Percentiles rank a stretch among this genome's conserved stretches.
Evolutionary conservation across 2,113 vertebrate species (phyloP).

Genomic region (Cisticola juncidis): DNA sequence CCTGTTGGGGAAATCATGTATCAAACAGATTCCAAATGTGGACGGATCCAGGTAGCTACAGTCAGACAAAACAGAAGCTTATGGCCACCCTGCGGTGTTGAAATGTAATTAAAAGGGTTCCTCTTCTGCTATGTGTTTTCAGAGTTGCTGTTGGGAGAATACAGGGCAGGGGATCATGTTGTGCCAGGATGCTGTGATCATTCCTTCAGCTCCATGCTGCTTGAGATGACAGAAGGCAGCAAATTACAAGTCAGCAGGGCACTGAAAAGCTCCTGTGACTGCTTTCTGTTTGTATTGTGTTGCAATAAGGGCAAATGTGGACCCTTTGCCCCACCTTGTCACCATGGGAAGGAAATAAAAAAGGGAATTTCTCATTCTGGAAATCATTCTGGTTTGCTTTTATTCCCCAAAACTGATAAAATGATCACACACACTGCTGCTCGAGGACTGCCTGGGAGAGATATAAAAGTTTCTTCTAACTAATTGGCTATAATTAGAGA

Average conservation of each 20-base stretch:
- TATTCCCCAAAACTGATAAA: neutral
- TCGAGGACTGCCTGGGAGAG: neutral
- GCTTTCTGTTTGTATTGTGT: neutral
- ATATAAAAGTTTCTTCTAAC: neutral
- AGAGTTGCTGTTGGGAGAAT: neutral
- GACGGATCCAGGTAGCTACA: neutral
- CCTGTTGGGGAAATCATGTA: neutral
- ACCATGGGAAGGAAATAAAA: neutral
- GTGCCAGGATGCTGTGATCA: neutral
- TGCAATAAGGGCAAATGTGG: neutral
- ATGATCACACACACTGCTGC: accelerated
- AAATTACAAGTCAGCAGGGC: neutral
- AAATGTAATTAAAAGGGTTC: constrained; percentile 1
- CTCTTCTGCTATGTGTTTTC: neutral
- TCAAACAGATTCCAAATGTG: neutral
- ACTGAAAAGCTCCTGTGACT: neutral
- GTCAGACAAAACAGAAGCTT: neutral
- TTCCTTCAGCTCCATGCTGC: accelerated
- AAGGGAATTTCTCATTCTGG: neutral
- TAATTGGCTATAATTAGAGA: neutral
- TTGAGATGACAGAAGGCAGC: neutral
- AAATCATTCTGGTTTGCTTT: accelerated
- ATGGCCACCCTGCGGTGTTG: neutral
- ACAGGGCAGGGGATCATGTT: neutral
- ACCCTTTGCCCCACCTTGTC: neutral